phyloP scores from a whole-genome alignment of 2,113 vertebrate species.

The Indicator indicator region DNA sequence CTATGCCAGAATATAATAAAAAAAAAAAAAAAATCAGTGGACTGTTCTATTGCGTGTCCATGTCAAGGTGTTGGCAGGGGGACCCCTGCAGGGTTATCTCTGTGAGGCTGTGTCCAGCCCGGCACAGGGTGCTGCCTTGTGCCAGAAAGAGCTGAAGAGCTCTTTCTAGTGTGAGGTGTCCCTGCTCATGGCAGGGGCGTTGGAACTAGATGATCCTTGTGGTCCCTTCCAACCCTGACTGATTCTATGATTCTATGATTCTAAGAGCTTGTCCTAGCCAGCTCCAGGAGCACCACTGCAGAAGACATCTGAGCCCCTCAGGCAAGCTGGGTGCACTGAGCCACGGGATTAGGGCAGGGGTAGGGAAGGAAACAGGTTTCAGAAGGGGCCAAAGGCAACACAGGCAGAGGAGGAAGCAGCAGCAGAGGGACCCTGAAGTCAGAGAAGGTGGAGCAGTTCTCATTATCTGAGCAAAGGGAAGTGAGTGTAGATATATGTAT shows the following conservation, averaged over 20 bases:
- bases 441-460: background rate
- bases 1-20: background rate
- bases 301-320: background rate
- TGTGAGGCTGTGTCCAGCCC: background rate
- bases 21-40: background rate
- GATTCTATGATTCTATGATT: too few relatives aligned
- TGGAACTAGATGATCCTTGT: too few relatives aligned
- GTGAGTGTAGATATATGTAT: background rate
- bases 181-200: too few relatives aligned
- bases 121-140: too few relatives aligned
- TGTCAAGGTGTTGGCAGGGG: fast-evolving
- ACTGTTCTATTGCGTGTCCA: background rate
- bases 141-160: too few relatives aligned
- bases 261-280: background rate
- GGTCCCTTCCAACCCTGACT: too few relatives aligned
- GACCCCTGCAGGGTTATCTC: background rate
- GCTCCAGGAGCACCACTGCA: background rate
- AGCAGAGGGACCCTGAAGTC: background rate
- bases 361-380: background rate
- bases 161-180: too few relatives aligned
- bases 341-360: background rate
- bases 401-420: background rate
- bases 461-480: background rate
- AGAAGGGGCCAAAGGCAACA: background rate
- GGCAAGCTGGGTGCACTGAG: background rate